Base-by-base conservation (phyloP, 1,140 invertebrate genomes). In the Drosophila nebulosa region DNA sequence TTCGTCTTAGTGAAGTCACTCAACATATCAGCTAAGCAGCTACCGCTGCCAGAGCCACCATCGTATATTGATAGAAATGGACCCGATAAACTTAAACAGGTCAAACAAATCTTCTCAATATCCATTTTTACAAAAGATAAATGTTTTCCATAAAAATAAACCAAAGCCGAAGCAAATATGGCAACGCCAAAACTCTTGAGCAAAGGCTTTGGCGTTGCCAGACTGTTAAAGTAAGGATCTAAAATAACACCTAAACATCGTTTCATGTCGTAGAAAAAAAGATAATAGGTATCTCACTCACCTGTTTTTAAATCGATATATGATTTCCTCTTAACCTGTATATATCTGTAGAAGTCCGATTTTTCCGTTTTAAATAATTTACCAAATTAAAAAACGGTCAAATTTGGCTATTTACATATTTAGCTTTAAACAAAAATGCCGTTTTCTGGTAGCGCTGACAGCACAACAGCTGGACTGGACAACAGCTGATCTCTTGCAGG, bases 21-120 rank as follows among this genome's bases (percentile, higher is more conserved):
- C 3, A 91, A 30, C 90, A 91, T 91, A 16, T 90, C 90, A 1
- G 90, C 90, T 7, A 91, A 30, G 36, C 89, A 79, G 59, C 74
- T 75, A 7, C 65, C 74, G 59, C 74, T 75, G 12, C 68, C 74
- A 2, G 65, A 51, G 16, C 74, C 81, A 3, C 71, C 74, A 46
- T 91, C 86, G 27, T 86, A 91, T 10, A 91, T 91, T 14, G 90
- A 91, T 10, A 91, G 42, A 46, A 91, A 71, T 4, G 84, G 84
- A 9, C 79, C 85, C 4, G 62, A 55, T 0, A 88, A 65, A 9
- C 69, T 74, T 9, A 91, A 42, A 27, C 90, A 91, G 16, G 90
- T 91, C 12, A 89, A 70, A 55, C 90, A 91, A n/a, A 91, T 91
- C 71, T 91, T 91, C 27, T 89, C 79, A 53, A 90, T 74, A 69